Percentiles rank a stretch among this genome's conserved stretches.
These are phyloP conservation scores for Sthenelais limicola DNA, from an alignment of 2,888 invertebrate genomes.

Conservation along the genomic window DNA sequence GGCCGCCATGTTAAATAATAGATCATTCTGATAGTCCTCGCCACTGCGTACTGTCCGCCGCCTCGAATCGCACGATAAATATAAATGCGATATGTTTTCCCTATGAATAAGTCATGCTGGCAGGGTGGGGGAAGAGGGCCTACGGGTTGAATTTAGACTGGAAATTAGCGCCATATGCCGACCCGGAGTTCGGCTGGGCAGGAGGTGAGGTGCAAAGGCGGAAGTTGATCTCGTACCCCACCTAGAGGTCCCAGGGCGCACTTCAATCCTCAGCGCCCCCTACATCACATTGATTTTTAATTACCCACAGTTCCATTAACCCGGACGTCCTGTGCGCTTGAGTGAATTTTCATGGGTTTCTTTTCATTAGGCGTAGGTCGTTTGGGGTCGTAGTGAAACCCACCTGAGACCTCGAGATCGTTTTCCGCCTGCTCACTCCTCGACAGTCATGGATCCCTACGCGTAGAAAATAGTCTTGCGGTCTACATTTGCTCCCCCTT, in stretches of 20 bases:
- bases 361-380: slow-evolving; percentile 36
- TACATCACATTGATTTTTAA: slow-evolving; percentile 38
- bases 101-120: neutral
- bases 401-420: slow-evolving; percentile 4
- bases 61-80: no score
- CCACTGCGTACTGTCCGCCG: slow-evolving; percentile 1
- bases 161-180: slow-evolving; percentile 33
- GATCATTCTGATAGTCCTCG: no score
- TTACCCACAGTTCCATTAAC: slow-evolving; percentile 34
- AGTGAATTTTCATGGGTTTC: slow-evolving; percentile 43
- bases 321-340: slow-evolving; percentile 2
- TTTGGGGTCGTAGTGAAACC: slow-evolving; percentile 1
- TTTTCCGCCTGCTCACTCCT: no score
- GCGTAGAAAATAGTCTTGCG: neutral
- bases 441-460: no score
- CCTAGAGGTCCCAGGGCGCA: neutral
- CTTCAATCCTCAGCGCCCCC: neutral
- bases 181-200: neutral
- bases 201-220: slow-evolving; percentile 11
- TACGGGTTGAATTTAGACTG: slow-evolving; percentile 35
- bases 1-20: neutral
- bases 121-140: neutral
- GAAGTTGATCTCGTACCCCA: neutral
- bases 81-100: no score
- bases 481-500: slow-evolving; percentile 1